Base-by-base conservation (phyloP, 2,888 invertebrate species). In the Aleiodes alternator region DNA sequence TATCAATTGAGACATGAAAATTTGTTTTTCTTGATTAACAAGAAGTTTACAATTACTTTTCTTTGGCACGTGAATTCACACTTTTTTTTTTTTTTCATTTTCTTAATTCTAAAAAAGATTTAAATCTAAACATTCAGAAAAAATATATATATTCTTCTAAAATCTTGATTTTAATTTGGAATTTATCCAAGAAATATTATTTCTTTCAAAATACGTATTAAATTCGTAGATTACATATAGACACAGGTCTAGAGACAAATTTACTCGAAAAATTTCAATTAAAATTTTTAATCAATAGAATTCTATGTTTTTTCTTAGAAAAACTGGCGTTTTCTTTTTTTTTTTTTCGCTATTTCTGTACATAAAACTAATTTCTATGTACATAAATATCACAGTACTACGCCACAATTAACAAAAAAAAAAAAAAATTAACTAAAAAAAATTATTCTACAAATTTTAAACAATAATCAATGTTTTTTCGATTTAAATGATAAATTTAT, bases 61-160 rank as follows among this genome's bases (percentile, higher is more conserved):
- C 74, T 87, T 89, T 89, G 88, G 89, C 89, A 89, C 89, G 82
- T 86, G 88, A 89, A 89, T 89, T 88, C 89, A 89, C 89, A 82
- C 43, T 43, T 72, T 23, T 23, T 23, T 72, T 23, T 23, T 23
- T 23, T 23, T 82, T 77, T 72, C 78, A 73, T 75, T 82, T 81
- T 81, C 80, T 79, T 73, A 23, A 68, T 72, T 70, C 70, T 78
- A 66, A 56, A 59, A 69, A 6, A 34, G 23, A 23, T 76, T 75
- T 73, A 72, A 43, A 23, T 72, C 75, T 76, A 80, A 66, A 77
- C 71, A 80, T 80, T 73, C 77, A 78, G 78, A 80, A 82, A 82
- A 75, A 81, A 81, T 82, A 82, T 74, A 82, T 34, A 34, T 34
- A 34, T 34, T 76, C 69, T 72, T 77, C 73, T 75, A 75, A 72